A percentile compares a stretch with the other conserved stretches of the same genome.
phyloP scores from a whole-genome alignment of 2,113 vertebrate genomes.

The Rhea americana region DNA sequence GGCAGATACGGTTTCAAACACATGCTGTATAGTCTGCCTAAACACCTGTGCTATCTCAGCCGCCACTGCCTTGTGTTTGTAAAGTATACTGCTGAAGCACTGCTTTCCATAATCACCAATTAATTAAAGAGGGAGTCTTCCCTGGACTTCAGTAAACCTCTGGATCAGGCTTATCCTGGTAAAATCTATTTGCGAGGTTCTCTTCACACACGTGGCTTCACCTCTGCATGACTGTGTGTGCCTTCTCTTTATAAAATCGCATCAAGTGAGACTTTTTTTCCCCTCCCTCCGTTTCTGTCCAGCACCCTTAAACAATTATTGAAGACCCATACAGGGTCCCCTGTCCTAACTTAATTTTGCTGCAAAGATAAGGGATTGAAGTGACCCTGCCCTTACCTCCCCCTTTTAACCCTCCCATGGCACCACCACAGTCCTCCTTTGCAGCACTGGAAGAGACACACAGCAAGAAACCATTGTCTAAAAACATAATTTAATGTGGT shows the following conservation, averaged over 20 bases:
- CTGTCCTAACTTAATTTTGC: background rate
- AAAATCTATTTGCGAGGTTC: background rate
- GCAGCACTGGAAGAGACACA: slow-evolving; percentile 64
- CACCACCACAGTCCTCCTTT: background rate
- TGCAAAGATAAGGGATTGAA: background rate
- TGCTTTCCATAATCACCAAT: background rate
- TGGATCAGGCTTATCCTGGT: background rate
- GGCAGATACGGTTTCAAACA: background rate
- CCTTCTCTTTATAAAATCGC: background rate
- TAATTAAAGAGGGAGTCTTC: background rate
- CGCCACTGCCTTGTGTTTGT: background rate
- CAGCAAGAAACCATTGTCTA: slow-evolving; percentile 67
- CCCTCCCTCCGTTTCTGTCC: background rate
- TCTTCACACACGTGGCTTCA: background rate
- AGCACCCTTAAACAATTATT: background rate
- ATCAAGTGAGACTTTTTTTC: background rate
- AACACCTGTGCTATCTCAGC: background rate
- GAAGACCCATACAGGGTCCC: background rate
- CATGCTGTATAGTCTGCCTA: too few relatives aligned
- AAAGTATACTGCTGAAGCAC: background rate
- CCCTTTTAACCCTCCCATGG: background rate
- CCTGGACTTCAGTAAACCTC: slow-evolving; percentile 4
- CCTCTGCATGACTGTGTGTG: background rate
- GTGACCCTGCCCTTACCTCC: background rate
- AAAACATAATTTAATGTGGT: slow-evolving; percentile 82